Evolutionary conservation across 2,113 vertebrate genomes (phyloP).

Genomic region (Fulica atra): DNA sequence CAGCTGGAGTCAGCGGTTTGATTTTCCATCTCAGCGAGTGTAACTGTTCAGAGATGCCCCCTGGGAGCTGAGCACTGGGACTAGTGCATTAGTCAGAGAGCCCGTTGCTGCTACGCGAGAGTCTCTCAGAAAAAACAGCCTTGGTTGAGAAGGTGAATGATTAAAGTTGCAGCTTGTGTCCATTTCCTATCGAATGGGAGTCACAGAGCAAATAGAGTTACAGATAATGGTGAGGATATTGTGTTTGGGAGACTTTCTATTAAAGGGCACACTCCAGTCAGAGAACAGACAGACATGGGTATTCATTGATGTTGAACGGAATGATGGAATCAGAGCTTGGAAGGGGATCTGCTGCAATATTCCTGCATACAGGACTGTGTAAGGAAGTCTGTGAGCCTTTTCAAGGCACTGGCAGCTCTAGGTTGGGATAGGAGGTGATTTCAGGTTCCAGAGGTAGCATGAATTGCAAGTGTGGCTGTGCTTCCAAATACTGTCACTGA

Average conservation of each 20-base stretch:
- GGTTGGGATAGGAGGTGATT: neutral
- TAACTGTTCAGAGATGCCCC: neutral
- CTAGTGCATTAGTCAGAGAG: neutral
- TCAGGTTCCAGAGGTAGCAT: neutral
- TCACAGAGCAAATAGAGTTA: neutral
- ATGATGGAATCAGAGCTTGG: neutral
- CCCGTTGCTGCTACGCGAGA: neutral
- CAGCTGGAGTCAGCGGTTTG: constrained; percentile 41
- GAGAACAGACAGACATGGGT: neutral
- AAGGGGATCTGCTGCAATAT: neutral
- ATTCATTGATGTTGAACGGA: neutral
- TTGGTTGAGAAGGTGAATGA: neutral
- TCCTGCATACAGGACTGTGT: neutral
- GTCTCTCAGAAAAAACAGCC: neutral
- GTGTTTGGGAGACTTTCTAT: neutral
- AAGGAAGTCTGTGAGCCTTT: neutral
- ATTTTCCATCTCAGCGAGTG: neutral
- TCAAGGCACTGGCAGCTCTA: neutral
- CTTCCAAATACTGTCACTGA: neutral
- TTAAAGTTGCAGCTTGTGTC: neutral
- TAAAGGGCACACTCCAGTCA: neutral
- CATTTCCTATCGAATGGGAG: neutral
- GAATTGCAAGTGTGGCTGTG: neutral
- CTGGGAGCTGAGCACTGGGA: neutral
- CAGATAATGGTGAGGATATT: neutral